Base-by-base conservation (phyloP, 1,140 invertebrate species). In the Drosophila paulistorum region DNA sequence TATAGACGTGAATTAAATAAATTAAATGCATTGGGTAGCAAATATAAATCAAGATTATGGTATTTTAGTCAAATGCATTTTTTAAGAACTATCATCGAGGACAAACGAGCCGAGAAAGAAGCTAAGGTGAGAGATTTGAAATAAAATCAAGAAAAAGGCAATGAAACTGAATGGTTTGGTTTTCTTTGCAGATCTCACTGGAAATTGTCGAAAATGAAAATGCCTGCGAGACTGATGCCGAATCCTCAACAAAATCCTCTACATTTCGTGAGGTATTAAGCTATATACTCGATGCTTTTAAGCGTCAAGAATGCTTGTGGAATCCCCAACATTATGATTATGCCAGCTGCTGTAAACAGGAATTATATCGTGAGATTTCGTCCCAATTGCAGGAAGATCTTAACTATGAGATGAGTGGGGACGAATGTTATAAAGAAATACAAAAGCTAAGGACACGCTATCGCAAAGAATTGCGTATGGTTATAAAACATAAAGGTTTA, bases 401-500 rank as follows among this genome's bases (percentile, higher is more conserved):
- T 0, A 78, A 79, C 45, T 81, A 91, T 17, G 77, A 73, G 60
- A 65, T 91, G 71, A 78, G 75, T 2, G 85, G 81, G n/a, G 82
- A 90, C 14, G 84, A 91, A 20, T 91, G 90, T 33, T 77, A 65
- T 57, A 80, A 87, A 59, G 83, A 91, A 62, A 75, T 91, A 17
- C 82, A 90, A 45, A 91, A 91, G 68, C 60, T 91, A 23, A 79
- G 80, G 23, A 91, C 85, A 0, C 82, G 90, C 2, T 91, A 91
- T 51, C 90, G 90, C 23, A 90, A 91, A 14, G 90, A 91, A 42
- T 75, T 91, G 14, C 77, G 82, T 26, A 79, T 87, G 71, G 80
- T 91, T 3, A 83, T 90, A 64, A 91, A 90, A 55, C 82, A 85
- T 55, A 91, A 91, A 59, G 90, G 90, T 1, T 59, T 91, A 51